Base-by-base conservation (phyloP, 1,140 invertebrate species). In the Lineus longissimus region DNA sequence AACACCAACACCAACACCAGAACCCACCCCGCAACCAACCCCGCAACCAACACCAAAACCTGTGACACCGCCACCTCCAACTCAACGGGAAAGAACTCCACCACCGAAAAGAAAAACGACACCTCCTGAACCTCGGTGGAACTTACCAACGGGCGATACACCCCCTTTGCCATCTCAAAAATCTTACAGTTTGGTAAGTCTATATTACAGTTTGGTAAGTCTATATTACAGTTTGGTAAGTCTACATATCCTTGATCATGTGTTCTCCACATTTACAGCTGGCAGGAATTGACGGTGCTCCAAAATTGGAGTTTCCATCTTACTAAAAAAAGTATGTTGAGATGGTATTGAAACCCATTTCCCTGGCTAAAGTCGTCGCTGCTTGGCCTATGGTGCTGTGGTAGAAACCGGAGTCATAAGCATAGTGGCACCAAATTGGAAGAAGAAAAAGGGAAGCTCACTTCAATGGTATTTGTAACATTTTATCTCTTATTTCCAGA, bases 11-110 rank as follows among this genome's bases (percentile, higher is more conserved):
- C 33, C 33, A 36, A n/a, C n/a, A n/a, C n/a, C n/a, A 61, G 55
- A 67, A 30, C 31, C 70, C 22, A 61, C 70, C 1, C 47, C 63
- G n/a, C 59, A 62, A 66, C 66, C 66, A 33, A 61, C 64, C 1
- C 55, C 62, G n/a, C 23, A 59, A 6, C 56, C 64, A 1, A 56
- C 71, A 9, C 68, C 68, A 63, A 30, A 67, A 23, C 25, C 41
- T 59, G 43, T 56, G 51, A 22, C 65, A 43, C 9, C 23, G 15
- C 57, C 55, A 55, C 15, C 55, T 27, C 55, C 55, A 57, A 11
- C 54, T 15, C 13, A n/a, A 25, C 55, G n/a, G n/a, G 23, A 27
- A 19, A 31, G 9, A 25, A n/a, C 23, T 19, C 23, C 23, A 7
- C n/a, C 30, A 27, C n/a, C 47, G n/a, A 22, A 4, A 51, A 4